A percentile compares a stretch with the other conserved stretches of the same genome.
Conservation (phyloP, 1,140 invertebrate genomes). For the Scaptomyza pallida region DNA sequence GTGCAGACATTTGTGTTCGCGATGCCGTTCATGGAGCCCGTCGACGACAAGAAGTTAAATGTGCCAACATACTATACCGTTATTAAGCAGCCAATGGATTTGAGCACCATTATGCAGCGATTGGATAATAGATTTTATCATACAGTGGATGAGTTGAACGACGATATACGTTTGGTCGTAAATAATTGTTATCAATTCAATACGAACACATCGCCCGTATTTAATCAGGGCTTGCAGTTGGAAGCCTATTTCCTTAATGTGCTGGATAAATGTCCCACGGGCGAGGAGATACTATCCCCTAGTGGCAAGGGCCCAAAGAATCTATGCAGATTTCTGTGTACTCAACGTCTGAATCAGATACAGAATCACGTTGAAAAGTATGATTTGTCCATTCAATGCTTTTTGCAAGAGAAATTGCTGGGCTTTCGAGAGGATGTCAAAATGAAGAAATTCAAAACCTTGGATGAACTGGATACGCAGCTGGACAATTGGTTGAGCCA, state of each 20-base stretch:
- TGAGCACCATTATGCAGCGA: background rate
- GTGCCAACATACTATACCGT: constrained; percentile 10
- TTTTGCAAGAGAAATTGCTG: background rate
- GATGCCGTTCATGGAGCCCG: background rate
- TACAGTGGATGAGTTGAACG: background rate
- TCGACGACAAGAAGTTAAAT: background rate
- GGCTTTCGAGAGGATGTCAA: background rate
- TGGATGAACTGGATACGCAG: background rate
- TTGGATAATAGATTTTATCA: constrained; percentile 19
- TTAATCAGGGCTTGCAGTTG: background rate
- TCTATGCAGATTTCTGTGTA: background rate
- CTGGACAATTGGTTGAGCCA: background rate
- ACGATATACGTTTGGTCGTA: constrained; percentile 4
- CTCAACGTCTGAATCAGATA: background rate
- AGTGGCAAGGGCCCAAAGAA: background rate
- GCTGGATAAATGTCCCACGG: background rate
- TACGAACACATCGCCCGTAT: background rate
- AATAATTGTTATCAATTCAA: constrained; percentile 11
- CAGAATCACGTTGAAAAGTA: background rate
- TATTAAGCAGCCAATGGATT: constrained; percentile 15
- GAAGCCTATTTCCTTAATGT: background rate
- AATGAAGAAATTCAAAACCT: background rate
- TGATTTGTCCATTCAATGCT: background rate
- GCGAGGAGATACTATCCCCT: background rate
- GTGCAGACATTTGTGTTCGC: background rate